Evolutionary conservation across 2,797 vertebrate genomes (phyloP).

Genomic region (Sebastes ruberrimus): DNA sequence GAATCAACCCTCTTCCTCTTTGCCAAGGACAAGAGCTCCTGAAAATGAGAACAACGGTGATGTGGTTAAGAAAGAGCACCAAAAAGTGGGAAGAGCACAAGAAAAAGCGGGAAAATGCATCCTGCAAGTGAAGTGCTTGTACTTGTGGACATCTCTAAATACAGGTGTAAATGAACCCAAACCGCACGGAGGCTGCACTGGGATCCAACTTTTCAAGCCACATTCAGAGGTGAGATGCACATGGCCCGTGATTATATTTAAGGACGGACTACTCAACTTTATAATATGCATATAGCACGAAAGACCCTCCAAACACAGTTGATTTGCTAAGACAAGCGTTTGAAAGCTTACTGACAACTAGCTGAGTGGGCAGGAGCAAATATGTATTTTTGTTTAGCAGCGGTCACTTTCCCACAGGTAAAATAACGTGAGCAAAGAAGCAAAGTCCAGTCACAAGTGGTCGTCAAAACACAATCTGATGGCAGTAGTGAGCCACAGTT

Average conservation of each 20-base stretch:
- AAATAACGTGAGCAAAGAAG: not conserved
- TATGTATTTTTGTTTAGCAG: not conserved
- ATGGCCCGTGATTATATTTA: not conserved
- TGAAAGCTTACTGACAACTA: not conserved
- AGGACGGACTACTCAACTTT: not conserved
- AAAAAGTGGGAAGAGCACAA: too few relatives aligned
- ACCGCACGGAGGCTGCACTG: not conserved
- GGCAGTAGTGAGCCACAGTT: not conserved
- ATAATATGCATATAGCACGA: not conserved
- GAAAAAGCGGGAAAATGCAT: not conserved
- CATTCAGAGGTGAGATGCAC: not conserved
- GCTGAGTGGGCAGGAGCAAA: not conserved
- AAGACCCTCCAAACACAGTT: not conserved
- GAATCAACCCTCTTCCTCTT: constrained; percentile 97
- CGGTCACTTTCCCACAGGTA: not conserved
- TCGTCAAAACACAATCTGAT: not conserved
- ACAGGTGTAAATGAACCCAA: not conserved
- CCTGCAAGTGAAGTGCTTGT: not conserved
- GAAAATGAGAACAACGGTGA: constrained; percentile 2
- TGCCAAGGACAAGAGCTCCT: constrained; percentile 96
- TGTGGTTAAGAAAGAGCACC: not conserved
- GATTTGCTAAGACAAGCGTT: too few relatives aligned
- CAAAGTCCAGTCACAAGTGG: not conserved
- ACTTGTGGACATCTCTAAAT: not conserved
- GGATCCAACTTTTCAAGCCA: not conserved